Conservation (phyloP, 2,113 vertebrate species). For the Gadus chalcogrammus region DNA sequence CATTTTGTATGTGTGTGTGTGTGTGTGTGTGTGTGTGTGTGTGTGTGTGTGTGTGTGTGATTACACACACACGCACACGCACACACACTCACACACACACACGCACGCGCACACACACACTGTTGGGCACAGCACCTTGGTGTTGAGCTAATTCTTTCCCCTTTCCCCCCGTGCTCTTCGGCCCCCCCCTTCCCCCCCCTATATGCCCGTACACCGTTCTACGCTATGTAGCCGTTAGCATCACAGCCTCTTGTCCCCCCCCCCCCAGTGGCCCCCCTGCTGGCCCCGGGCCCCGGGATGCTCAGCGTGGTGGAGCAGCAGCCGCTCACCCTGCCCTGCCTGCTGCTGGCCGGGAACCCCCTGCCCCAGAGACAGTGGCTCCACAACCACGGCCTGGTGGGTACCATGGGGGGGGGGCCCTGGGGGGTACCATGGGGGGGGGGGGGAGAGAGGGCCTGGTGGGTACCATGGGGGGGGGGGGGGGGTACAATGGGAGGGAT, state of each 20-base stretch:
- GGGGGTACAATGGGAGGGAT: too few relatives aligned
- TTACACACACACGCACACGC: background rate
- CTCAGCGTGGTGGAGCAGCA: slow-evolving; percentile 88
- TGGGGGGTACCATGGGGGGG: background rate
- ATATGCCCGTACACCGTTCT: too few relatives aligned
- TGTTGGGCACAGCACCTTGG: too few relatives aligned
- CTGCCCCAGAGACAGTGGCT: slow-evolving; percentile 90
- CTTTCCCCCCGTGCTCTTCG: too few relatives aligned
- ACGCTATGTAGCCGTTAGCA: too few relatives aligned
- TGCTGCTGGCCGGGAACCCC: slow-evolving; percentile 90
- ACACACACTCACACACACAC: too few relatives aligned
- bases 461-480: slow-evolving; percentile 19
- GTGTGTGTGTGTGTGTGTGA: slow-evolving; percentile 15
- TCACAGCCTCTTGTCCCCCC: background rate
- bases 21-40: slow-evolving; percentile 6
- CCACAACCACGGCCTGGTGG: slow-evolving; percentile 84
- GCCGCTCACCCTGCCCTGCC: slow-evolving; percentile 87
- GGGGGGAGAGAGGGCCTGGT: slow-evolving; percentile 73
- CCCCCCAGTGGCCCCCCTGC: slow-evolving; percentile 80
- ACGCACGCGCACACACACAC: too few relatives aligned
- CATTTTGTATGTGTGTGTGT: slow-evolving; percentile 10
- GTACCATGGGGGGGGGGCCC: background rate
- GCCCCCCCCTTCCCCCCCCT: too few relatives aligned
- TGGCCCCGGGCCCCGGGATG: slow-evolving; percentile 82
- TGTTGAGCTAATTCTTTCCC: too few relatives aligned